These are phyloP conservation scores for Euwallacea fornicatus DNA, from an alignment of 1,140 invertebrate species.

Conservation along the genomic window DNA sequence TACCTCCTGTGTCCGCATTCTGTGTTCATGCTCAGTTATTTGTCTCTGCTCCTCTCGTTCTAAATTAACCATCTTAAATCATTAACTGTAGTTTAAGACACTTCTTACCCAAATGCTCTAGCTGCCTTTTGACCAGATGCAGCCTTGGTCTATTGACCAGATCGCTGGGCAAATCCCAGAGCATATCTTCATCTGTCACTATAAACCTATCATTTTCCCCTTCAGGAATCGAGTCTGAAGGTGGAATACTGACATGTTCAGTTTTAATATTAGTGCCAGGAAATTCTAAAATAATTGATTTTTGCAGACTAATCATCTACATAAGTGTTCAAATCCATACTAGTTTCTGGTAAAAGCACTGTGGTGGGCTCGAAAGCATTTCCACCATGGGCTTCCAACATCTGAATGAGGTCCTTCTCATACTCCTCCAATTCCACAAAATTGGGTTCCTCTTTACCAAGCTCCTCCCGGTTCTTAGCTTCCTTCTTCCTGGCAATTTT, in stretches of 20 bases:
- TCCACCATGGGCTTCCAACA: slow-evolving; percentile 13
- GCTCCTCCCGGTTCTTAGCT: slow-evolving; percentile 55
- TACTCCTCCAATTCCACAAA: slow-evolving; percentile 31
- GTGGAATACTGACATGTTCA: slow-evolving; percentile 12
- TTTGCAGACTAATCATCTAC: background rate
- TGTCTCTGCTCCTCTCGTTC: slow-evolving; percentile 25
- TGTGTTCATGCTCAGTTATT: slow-evolving; percentile 25
- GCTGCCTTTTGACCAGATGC: slow-evolving; percentile 18
- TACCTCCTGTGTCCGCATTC: slow-evolving; percentile 17
- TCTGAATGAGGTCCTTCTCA: slow-evolving; percentile 19
- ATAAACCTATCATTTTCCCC: slow-evolving; percentile 20
- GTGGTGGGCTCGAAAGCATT: background rate
- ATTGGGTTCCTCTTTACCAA: slow-evolving; percentile 19
- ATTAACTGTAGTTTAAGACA: background rate
- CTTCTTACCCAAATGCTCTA: slow-evolving; percentile 17
- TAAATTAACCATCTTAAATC: background rate
- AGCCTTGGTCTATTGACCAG: slow-evolving; percentile 14
- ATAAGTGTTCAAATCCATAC: slow-evolving; percentile 2
- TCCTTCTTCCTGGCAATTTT: slow-evolving; percentile 29
- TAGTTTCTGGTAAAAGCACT: slow-evolving; percentile 13
- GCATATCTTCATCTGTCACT: slow-evolving; percentile 28
- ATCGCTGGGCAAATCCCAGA: slow-evolving; percentile 29
- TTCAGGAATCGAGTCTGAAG: background rate
- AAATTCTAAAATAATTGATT: background rate
- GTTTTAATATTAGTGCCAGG: slow-evolving; percentile 10